A percentile compares a stretch with the other conserved stretches of the same genome.
Evolutionary conservation across 2,113 vertebrate genomes (phyloP).

Genomic region (Neomonachus schauinslandi): DNA sequence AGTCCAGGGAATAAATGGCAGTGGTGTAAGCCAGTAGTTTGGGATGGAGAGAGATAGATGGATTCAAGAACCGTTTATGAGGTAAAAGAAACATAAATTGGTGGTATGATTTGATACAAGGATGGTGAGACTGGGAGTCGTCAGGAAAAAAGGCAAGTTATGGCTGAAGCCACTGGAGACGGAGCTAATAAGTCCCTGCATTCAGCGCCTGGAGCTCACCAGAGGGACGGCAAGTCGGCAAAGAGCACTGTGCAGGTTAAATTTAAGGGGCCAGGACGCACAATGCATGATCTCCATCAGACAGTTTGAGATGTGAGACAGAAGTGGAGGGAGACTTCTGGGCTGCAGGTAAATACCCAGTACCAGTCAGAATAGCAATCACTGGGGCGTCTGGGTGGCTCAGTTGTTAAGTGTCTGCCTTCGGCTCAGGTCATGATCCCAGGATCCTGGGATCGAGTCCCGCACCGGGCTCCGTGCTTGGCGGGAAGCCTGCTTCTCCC

Average conservation of each 20-base stretch:
- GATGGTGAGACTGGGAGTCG: neutral
- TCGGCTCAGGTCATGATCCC: neutral
- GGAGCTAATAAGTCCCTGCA: neutral
- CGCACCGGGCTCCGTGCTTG: no score
- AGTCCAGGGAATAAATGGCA: neutral
- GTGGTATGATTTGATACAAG: neutral
- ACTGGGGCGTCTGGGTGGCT: neutral
- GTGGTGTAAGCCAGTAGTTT: neutral
- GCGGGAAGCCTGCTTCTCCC: neutral
- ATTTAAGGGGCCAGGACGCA: neutral
- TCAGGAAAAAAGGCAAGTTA: neutral
- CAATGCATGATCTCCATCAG: neutral
- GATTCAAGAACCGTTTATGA: neutral
- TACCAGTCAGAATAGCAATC: neutral
- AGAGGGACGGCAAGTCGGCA: fast-evolving
- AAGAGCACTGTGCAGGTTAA: neutral
- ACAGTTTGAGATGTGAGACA: neutral
- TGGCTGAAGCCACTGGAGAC: neutral
- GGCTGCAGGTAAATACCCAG: fast-evolving
- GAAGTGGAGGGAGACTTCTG: neutral
- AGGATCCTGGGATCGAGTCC: no score
- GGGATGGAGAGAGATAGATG: neutral
- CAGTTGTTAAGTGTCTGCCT: neutral
- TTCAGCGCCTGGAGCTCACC: neutral
- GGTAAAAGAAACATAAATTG: neutral